Conservation (phyloP, 2,888 invertebrate species). For the Patella depressa region DNA sequence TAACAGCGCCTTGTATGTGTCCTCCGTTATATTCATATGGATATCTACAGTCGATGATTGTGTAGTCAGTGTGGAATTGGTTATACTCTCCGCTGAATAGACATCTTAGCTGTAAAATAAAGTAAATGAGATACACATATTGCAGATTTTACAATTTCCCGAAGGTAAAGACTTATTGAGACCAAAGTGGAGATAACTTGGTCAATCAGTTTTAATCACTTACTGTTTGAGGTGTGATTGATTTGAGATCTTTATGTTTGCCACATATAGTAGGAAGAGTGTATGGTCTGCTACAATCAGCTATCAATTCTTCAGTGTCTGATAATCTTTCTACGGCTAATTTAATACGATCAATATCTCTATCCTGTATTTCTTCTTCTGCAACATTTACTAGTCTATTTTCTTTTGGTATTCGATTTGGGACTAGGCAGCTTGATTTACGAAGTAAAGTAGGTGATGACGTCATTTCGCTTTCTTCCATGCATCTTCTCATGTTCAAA, state of each 20-base stretch:
- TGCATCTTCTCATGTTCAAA: no score
- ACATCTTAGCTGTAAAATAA: constrained; percentile 44
- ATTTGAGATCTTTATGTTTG: constrained; percentile 21
- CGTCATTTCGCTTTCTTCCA: no score
- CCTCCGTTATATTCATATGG: constrained; percentile 81
- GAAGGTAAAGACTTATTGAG: not conserved
- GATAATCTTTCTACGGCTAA: constrained; percentile 10
- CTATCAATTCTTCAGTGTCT: not conserved
- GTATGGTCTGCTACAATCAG: constrained; percentile 10
- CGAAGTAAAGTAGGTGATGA: no score
- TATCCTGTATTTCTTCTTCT: not conserved
- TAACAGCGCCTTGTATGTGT: constrained; percentile 74
- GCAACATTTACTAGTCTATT: not conserved
- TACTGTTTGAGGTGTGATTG: constrained; percentile 13
- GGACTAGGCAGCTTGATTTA: no score
- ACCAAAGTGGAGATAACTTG: not conserved
- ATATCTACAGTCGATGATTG: constrained; percentile 80
- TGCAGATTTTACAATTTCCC: no score
- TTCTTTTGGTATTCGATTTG: not conserved
- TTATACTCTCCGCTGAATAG: constrained; percentile 81
- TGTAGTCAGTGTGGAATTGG: constrained; percentile 78
- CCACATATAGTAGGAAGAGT: constrained; percentile 18
- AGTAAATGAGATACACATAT: no score
- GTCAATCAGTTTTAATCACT: not conserved
- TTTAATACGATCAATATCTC: not conserved